Evolutionary conservation across 2,113 vertebrate species (phyloP), one percentile per base, ranked within the genome.

Genomic region (Peromyscus maniculatus): DNA sequence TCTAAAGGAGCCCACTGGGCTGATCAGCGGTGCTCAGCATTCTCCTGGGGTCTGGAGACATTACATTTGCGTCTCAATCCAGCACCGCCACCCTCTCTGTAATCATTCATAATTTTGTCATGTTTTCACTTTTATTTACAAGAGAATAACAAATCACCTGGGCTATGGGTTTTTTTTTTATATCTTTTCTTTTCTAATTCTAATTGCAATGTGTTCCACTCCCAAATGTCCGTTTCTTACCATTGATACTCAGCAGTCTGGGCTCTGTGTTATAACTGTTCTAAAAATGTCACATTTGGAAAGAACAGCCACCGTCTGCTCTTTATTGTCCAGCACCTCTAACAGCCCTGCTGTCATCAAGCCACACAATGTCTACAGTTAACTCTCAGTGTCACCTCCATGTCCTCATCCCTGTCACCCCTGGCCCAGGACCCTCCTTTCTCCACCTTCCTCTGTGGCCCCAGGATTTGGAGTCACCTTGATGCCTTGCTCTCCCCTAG

Each of bases 241-340:
- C 28, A 46, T 1, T 92, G 75, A 46, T 93, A 36, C 33, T 84
- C 93, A 90, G 24, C 83, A 71, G 7, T 49, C 80, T 26, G 66
- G 67, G 59, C 77, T 93, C 19, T 46, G 62, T 77, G 80, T 89
- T 80, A 55, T 21, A 64, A 86, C 67, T 97, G 43, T 66, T 92
- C 74, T 90, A n/a, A 84, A 86, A 87, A 91, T 90, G 87, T 66
- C 90, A 77, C 78, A 28, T 87, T 89, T 64, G 62, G 87, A 83
- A 62, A 83, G 64, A 72, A 82, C 78, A 72, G 72, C 46, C 3
- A 1, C 21, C 0, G 1, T 71, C 69, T 96, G 49, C 33, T 91
- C 49, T 28, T 94, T n/a, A 16, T 24, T n/a, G 22, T 75, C 64
- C 22, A 1, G 71, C 9, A 16, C 71, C 46, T 39, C 13, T 8